Base-by-base conservation (phyloP, 2,113 vertebrate genomes). In the Callocephalon fimbriatum region DNA sequence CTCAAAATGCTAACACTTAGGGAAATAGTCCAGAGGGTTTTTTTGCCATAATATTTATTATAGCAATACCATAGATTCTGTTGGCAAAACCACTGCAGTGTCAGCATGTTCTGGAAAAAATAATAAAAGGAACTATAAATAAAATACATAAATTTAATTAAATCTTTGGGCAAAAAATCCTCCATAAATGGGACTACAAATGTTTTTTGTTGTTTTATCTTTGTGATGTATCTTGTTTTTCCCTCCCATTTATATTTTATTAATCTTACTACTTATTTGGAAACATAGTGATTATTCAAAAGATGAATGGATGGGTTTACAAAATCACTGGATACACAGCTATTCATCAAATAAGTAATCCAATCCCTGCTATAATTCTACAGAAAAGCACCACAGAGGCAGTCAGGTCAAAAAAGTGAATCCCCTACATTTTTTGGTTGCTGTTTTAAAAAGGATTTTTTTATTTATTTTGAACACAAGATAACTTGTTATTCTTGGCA, bases 71-170 rank as follows among this genome's bases (percentile, higher is more conserved):
- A 80, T 82, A 95, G 61, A 96, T 88, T 84, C 73, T 97, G 63
- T 79, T 90, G 96, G 80, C 37, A 91, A 96, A 84, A 90, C 63
- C 58, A 35, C 79, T 50, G 62, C 88, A 74, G 40, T 65, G 79
- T 96, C 92, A 95, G 87, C 95, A 90, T 58, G 70, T 95, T 93
- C 66, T 92, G 86, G 70, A 90, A 97, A 97, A 96, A 97, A 93
- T 58, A 93, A 93, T 93, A 93, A 89, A 96, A 94, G 27, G 15
- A 65, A 58, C 68, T 85, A 95, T 73, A 97, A 95, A 97, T 96
- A 95, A 97, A 97, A 96, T 82, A 35, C 82, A 97, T 82, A 96
- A 31, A 79, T 93, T 96, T 97, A 94, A 96, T 97, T 97, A 95
- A 88, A 78, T 94, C 68, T 89, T 86, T 70, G 72, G 84, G 27